phyloP scores from a whole-genome alignment of 2,113 vertebrate species.

The Salminus brasiliensis region DNA sequence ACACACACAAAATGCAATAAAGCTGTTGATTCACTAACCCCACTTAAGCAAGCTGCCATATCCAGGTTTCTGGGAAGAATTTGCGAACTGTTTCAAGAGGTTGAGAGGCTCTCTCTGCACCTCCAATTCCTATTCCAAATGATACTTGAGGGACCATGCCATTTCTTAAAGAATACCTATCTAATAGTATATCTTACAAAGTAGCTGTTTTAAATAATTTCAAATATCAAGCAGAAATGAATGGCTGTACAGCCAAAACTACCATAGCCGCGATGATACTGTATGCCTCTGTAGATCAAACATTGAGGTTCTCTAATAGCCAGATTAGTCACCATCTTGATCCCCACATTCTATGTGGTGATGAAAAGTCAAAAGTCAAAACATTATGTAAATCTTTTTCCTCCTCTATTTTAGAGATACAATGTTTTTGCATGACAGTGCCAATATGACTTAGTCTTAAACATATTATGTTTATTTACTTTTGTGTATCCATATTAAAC shows the following conservation, averaged over 20 bases:
- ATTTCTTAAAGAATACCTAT: too few species aligned
- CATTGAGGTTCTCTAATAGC: constrained; percentile 60
- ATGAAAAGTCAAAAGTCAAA: too few species aligned
- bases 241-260: not conserved
- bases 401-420: too few species aligned
- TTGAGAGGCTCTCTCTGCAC: not conserved
- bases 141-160: too few species aligned
- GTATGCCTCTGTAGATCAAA: constrained; percentile 54
- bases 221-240: not conserved
- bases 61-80: constrained; percentile 87
- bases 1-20: not conserved
- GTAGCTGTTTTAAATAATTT: not conserved
- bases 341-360: constrained; percentile 73
- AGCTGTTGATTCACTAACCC: constrained; percentile 70
- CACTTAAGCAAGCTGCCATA: constrained; percentile 79
- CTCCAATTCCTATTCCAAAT: not conserved
- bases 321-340: constrained; percentile 78
- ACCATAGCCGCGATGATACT: not conserved
- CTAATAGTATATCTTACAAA: not conserved
- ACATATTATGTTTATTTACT: not conserved
- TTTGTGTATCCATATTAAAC: not conserved
- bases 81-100: constrained; percentile 68
- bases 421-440: too few species aligned
- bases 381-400: too few species aligned
- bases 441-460: too few species aligned